A percentile compares a stretch with the other conserved stretches of the same genome.
phyloP scores from a whole-genome alignment of 2,888 invertebrate genomes.

The Hybos culiciformis region DNA sequence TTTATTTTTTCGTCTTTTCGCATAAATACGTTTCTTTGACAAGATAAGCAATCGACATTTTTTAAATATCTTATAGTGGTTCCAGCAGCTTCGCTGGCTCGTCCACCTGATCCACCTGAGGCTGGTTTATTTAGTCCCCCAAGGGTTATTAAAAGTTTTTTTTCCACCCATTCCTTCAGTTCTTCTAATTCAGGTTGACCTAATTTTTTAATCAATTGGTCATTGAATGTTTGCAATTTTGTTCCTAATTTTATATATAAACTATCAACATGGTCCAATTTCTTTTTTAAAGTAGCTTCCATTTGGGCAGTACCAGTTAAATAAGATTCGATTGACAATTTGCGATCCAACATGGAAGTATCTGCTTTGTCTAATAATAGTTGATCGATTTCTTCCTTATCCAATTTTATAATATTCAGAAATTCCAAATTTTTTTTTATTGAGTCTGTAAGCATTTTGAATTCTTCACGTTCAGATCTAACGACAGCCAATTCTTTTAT shows the following conservation, averaged over 20 bases:
- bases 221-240: too few species aligned
- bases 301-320: conserved; percentile 38
- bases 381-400: conserved; percentile 55
- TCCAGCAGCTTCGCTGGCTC: conserved; percentile 62
- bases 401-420: conserved; percentile 51
- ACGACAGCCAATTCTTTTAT: neutral
- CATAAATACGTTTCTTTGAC: conserved; percentile 63
- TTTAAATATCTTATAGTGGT: conserved; percentile 52
- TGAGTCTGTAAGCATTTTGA: neutral
- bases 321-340: conserved; percentile 60
- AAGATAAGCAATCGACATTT: conserved; percentile 62
- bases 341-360: conserved; percentile 49
- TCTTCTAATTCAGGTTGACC: too few species aligned
- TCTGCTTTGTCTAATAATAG: conserved; percentile 65
- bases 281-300: conserved; percentile 25
- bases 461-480: neutral
- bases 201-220: too few species aligned
- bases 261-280: conserved; percentile 20
- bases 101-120: too few species aligned
- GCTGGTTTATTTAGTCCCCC: conserved; percentile 42
- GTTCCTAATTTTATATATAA: too few species aligned
- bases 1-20: conserved; percentile 40
- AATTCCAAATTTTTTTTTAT: conserved; percentile 15
- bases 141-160: too few species aligned
- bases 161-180: too few species aligned